Evolutionary conservation across 2,888 invertebrate species (phyloP).

Genomic region (Phortica magna): DNA sequence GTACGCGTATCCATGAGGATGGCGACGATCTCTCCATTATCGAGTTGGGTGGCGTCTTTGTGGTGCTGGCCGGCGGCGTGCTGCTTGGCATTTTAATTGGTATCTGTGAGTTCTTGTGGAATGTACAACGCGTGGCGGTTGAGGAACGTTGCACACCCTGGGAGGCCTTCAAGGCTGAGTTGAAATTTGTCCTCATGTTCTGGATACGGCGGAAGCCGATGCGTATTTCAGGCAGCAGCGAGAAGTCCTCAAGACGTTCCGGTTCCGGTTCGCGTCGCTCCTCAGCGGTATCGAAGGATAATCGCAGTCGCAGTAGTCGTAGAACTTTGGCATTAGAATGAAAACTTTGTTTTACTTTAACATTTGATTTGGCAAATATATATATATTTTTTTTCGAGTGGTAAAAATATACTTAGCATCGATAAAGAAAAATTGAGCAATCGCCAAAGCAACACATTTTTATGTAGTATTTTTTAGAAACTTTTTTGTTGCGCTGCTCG

Average conservation of each 20-base stretch:
- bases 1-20: constrained; percentile 61
- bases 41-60: constrained; percentile 94
- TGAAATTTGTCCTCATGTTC: constrained; percentile 86
- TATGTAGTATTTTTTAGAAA: background rate
- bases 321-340: constrained; percentile 35
- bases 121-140: constrained; percentile 87
- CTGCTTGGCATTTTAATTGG: constrained; percentile 86
- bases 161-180: constrained; percentile 85
- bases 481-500: background rate
- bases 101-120: constrained; percentile 90
- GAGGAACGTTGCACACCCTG: constrained; percentile 86
- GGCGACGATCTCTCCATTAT: constrained; percentile 77
- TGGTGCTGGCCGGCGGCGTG: constrained; percentile 88
- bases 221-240: constrained; percentile 64
- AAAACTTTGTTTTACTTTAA: background rate
- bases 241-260: constrained; percentile 62
- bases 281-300: constrained; percentile 55
- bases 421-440: background rate
- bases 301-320: constrained; percentile 57
- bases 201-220: constrained; percentile 87
- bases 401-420: background rate
- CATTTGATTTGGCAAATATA: constrained; percentile 26
- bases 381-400: constrained; percentile 34
- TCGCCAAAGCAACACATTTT: background rate
- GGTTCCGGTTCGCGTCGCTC: constrained; percentile 27